Percentiles rank a stretch among this genome's conserved stretches.
phyloP scores from a whole-genome alignment of 2,888 invertebrate species.

The Drosophila phalerata region DNA sequence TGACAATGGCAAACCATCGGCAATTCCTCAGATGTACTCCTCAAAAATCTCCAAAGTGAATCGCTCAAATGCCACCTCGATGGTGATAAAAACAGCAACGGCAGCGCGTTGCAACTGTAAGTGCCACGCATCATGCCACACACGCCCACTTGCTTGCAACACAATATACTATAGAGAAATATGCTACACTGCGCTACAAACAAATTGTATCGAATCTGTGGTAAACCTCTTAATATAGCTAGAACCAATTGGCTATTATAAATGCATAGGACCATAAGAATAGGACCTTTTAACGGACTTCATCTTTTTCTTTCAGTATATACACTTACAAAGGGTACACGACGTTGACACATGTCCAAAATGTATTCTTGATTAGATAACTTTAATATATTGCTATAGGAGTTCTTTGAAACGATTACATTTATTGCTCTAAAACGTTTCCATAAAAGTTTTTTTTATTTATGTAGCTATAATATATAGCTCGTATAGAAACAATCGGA shows the following conservation, averaged over 20 bases:
- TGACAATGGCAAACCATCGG: neutral
- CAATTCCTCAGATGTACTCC: neutral
- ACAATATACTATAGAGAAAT: neutral
- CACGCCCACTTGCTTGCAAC: slow-evolving; percentile 13
- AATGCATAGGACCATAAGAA: neutral
- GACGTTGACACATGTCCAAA: neutral
- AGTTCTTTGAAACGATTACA: neutral
- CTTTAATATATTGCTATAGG: neutral
- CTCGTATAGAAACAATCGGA: no score
- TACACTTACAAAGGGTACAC: neutral
- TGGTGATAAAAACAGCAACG: neutral
- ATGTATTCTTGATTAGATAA: neutral
- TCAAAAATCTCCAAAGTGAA: slow-evolving; percentile 1
- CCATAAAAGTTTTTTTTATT: no score
- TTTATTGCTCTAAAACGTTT: neutral
- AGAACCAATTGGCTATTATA: neutral
- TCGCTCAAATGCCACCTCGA: neutral
- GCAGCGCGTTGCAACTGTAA: slow-evolving; percentile 24
- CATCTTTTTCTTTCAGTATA: neutral
- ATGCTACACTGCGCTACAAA: slow-evolving; percentile 30
- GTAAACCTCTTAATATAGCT: no score
- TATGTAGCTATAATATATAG: no score
- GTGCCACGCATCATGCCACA: slow-evolving; percentile 2
- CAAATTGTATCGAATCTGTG: slow-evolving; percentile 2
- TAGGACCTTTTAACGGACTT: neutral